These are phyloP conservation scores for Zaprionus lachaisei DNA, from an alignment of 1,140 invertebrate genomes.

Conservation along the genomic window DNA sequence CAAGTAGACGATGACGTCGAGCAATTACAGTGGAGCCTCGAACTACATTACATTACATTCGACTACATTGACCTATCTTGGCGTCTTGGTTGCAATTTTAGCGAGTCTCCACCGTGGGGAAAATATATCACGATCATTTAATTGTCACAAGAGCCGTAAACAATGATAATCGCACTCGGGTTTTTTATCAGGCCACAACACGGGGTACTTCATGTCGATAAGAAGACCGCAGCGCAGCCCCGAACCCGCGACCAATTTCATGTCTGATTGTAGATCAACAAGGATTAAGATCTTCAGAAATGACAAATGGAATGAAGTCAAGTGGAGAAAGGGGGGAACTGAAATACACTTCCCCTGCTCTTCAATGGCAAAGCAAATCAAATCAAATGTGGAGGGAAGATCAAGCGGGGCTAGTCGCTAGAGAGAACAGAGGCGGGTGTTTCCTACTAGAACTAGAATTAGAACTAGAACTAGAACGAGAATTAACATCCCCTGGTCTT, in stretches of 20 bases:
- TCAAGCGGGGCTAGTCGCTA: no score
- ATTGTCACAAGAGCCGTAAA: slow-evolving; percentile 18
- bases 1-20: neutral
- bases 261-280: neutral
- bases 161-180: slow-evolving; percentile 18
- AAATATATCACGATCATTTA: slow-evolving; percentile 15
- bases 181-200: slow-evolving; percentile 4
- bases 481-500: no score
- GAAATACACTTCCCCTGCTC: neutral
- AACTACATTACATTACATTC: neutral
- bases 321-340: neutral
- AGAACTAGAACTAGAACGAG: no score
- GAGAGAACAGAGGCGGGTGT: no score
- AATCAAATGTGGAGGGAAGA: no score
- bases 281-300: neutral
- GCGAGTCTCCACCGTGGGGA: neutral
- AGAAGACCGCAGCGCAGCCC: neutral
- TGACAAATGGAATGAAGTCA: slow-evolving; percentile 1
- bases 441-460: no score
- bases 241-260: neutral
- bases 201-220: slow-evolving; percentile 9
- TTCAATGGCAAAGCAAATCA: neutral
- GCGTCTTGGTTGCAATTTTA: no score
- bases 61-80: neutral
- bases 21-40: neutral